Base-by-base conservation (phyloP, 2,888 invertebrate genomes). In the Galeopsomyia nigrocyanea region DNA sequence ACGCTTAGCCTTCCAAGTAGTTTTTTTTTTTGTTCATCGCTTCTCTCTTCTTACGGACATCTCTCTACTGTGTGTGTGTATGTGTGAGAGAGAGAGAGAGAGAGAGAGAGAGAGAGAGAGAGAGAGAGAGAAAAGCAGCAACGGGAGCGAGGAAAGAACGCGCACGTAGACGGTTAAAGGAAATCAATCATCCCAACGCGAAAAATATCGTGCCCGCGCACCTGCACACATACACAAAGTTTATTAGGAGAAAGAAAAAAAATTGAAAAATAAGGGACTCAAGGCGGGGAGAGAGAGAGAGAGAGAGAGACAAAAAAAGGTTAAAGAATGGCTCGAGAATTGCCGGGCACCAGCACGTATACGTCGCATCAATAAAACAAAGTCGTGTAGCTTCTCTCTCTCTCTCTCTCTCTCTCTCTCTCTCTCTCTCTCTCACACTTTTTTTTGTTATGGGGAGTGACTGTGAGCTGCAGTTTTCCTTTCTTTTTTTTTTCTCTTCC, bases 351-450 rank as follows among this genome's bases (percentile, higher is more conserved):
- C 7, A 39, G 46, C 58, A 60, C 46, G 53, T 22, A 60, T 46
- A 22, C 49, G 53, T 64, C 68, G 39, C 60, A 68, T 68, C 64
- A 56, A 68, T 68, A 68, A 68, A 64, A 60, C 50, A 31, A n/a
- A 53, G 26, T 53, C 51, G 17, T 53, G 51, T 53, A 53, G 14
- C 51, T 22, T 26, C 5, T 26, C 26, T 26, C 26, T 26, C 5
- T 26, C n/a, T n/a, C n/a, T n/a, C n/a, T n/a, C n/a, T n/a, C n/a
- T n/a, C n/a, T n/a, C n/a, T n/a, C n/a, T n/a, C n/a, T n/a, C n/a
- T n/a, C n/a, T n/a, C n/a, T n/a, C n/a, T 26, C 5, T 26, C 26
- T 26, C 26, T 26, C 5, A 3, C 2, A 26, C 21, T 49, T 49
- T 57, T 60, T 56, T 68, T 63, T 51, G 47, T 55, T 61, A 63